Percentiles rank a stretch among this genome's conserved stretches.
Evolutionary conservation across 37 sponge, comb jelly and placozoan species (phyloP).

Genomic region (Diacarnus erythraeanus): DNA sequence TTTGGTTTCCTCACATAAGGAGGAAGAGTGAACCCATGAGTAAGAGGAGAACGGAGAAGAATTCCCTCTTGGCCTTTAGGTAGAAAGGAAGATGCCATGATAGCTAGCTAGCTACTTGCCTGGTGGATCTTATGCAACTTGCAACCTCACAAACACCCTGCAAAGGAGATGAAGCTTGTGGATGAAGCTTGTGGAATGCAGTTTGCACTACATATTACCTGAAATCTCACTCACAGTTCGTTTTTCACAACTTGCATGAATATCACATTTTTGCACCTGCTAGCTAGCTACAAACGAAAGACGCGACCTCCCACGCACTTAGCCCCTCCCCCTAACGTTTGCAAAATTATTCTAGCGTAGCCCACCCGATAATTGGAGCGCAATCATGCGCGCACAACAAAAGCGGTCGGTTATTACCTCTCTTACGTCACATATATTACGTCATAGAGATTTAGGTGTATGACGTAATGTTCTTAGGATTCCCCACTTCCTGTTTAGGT

Average conservation of each 20-base stretch:
- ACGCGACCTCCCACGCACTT: too few species aligned
- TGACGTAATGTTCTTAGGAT: slow-evolving; percentile 7
- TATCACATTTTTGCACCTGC: too few species aligned
- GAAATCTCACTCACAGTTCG: too few species aligned
- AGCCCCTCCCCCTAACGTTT: slow-evolving; percentile 3
- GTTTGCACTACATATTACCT: too few species aligned
- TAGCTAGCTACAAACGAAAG: too few species aligned
- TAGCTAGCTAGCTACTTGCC: neutral
- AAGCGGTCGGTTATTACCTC: too few species aligned
- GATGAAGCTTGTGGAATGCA: too few species aligned
- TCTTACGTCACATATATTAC: too few species aligned
- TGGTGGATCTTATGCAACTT: too few species aligned
- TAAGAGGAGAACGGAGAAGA: slow-evolving; percentile 40
- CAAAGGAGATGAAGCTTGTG: neutral
- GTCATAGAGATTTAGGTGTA: too few species aligned
- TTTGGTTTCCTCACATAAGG: neutral
- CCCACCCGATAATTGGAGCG: neutral
- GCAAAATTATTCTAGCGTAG: neutral
- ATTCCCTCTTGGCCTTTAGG: slow-evolving; percentile 57
- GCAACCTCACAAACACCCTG: too few species aligned
- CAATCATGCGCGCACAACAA: neutral
- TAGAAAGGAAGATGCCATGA: slow-evolving; percentile 35
- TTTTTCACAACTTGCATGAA: neutral
- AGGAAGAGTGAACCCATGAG: slow-evolving; percentile 27
- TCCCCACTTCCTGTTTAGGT: neutral